Evolutionary conservation across 2,888 invertebrate genomes (phyloP).

Genomic region (Cosmorhoe ocellata): DNA sequence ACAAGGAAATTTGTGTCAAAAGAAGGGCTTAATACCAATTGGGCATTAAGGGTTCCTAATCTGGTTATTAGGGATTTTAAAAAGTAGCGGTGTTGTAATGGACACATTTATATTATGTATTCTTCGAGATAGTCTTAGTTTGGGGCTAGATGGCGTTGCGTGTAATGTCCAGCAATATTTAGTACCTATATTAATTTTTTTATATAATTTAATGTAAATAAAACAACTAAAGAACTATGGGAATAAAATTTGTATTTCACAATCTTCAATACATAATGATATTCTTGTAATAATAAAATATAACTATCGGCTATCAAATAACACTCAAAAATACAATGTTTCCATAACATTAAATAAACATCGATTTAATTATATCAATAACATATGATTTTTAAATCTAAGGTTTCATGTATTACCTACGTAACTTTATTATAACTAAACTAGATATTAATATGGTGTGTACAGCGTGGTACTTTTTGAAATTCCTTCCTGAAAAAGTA

Average conservation of each 20-base stretch:
- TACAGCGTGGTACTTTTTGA: constrained; percentile 49
- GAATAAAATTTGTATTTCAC: constrained; percentile 81
- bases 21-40: no score
- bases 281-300: constrained; percentile 73
- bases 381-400: constrained; percentile 41
- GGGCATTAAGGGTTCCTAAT: no score
- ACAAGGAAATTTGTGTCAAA: no score
- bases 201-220: no score
- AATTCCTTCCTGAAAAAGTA: constrained; percentile 38
- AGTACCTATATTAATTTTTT: no score
- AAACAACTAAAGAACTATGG: constrained; percentile 65
- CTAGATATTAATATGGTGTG: constrained; percentile 41
- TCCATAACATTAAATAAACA: constrained; percentile 68
- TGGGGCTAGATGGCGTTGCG: no score
- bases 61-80: no score
- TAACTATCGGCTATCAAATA: constrained; percentile 74
- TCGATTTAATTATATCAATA: constrained; percentile 46
- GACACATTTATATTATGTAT: no score
- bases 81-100: no score
- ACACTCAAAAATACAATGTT: constrained; percentile 79
- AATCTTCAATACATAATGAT: constrained; percentile 74
- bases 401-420: constrained; percentile 33
- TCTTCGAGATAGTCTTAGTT: no score
- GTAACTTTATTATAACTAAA: constrained; percentile 29
- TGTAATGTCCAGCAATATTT: no score